Base-by-base conservation (phyloP, 2,113 vertebrate genomes). In the Psammodynastes pulverulentus region DNA sequence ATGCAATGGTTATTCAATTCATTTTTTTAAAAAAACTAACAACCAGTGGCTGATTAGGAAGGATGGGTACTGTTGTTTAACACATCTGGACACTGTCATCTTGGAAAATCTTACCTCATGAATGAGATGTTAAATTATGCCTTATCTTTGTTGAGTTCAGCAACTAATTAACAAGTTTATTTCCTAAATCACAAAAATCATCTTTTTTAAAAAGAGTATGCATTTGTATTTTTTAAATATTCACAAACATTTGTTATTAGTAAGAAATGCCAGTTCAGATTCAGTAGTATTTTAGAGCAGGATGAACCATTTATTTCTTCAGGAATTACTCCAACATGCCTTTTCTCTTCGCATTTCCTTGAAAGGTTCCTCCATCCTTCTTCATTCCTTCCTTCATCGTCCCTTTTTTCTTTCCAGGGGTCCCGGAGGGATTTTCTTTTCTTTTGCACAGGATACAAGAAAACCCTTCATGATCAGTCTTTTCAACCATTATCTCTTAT, bases 341-440 rank as follows among this genome's bases (percentile, higher is more conserved):
- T 62, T 62, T 62, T 12, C 26, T 62, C 58, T 12, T n/a, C 26
- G n/a, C 3, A 62, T 62, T 62, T 62, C 12, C 26, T 62, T 29
- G 9, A 62, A 62, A 29, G 9, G 2, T 2, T 29, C 24, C 10
- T 62, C 58, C 26, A 4, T 29, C 9, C 26, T 62, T 10, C 56
- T 26, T 58, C 56, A 9, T 58, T 58, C 24, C 56, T 62, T 97
- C 94, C 0, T 96, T 84, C 87, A 98, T 95, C 46, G 97, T 17
- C 0, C 98, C 97, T 0, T 97, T 97, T 4, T 4, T 98, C 97
- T 94, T 85, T 97, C 97, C 98, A 5, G 96, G 86, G 95, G 86
- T 98, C 93, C 1, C 97, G 95, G 5, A 98, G 96, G 0, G 98
- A 98, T 93, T 97, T 97, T 8, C 48, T 53, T 94, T 95, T 98